phyloP scores from a whole-genome alignment of 1,140 invertebrate genomes.

The Danaus plexippus region DNA sequence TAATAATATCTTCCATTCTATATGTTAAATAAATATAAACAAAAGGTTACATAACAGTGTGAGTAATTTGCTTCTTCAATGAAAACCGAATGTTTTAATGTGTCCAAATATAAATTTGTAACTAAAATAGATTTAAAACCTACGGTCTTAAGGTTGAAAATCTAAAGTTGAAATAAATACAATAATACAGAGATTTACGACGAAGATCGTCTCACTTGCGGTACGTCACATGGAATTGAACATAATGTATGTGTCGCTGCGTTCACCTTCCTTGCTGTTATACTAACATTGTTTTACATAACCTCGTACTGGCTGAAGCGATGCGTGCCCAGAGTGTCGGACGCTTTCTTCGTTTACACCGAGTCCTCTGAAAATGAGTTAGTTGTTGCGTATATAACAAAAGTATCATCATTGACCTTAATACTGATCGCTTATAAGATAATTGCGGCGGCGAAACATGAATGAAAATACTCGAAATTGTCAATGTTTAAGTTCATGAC shows the following conservation, averaged over 20 bases:
- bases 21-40: no score
- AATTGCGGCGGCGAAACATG: not conserved
- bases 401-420: no score
- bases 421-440: no score
- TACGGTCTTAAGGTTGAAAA: no score
- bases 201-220: conserved; percentile 49
- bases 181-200: conserved; percentile 48
- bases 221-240: conserved; percentile 21
- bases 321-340: conserved; percentile 53
- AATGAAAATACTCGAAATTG: conserved; percentile 1
- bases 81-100: no score
- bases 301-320: conserved; percentile 55
- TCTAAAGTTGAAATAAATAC: not conserved
- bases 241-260: conserved; percentile 47
- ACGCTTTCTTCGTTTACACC: conserved; percentile 57
- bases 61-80: no score
- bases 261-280: conserved; percentile 41
- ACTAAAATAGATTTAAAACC: no score
- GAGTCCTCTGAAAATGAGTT: conserved; percentile 54
- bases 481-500: no score
- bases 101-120: no score
- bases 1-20: no score
- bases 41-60: no score
- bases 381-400: conserved; percentile 13
- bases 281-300: conserved; percentile 42